phyloP scores from a whole-genome alignment of 2,113 vertebrate species.

The Takifugu flavidus region DNA sequence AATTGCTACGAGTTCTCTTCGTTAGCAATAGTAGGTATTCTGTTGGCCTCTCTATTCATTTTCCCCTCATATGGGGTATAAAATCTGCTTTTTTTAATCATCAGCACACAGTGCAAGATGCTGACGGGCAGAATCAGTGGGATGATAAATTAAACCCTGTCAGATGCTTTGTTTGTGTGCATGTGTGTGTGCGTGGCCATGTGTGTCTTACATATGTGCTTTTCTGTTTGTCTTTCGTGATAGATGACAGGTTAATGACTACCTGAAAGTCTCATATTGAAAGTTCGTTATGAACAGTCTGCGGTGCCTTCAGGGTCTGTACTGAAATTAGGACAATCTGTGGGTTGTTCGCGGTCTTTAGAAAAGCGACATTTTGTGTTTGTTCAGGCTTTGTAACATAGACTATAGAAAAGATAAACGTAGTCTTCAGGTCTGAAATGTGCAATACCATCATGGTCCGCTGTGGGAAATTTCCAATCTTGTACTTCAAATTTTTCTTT shows the following conservation, averaged over 20 bases:
- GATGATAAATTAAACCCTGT: constrained; percentile 4
- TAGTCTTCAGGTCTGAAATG: too few relatives aligned
- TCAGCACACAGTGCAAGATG: constrained; percentile 15
- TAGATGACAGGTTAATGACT: constrained; percentile 32
- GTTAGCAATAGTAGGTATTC: background rate
- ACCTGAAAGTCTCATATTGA: constrained; percentile 36
- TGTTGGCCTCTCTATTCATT: background rate
- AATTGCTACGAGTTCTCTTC: background rate
- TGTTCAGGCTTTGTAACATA: too few relatives aligned
- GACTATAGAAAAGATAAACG: too few relatives aligned
- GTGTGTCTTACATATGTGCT: too few relatives aligned
- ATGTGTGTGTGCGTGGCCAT: background rate
- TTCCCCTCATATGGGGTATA: background rate
- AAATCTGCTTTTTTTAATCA: constrained; percentile 10
- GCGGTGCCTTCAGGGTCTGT: background rate
- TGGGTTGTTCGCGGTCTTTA: background rate
- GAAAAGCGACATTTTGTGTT: too few relatives aligned
- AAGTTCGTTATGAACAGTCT: background rate
- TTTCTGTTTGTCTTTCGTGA: constrained; percentile 2
- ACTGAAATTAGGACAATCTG: background rate
- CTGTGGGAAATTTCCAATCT: too few relatives aligned
- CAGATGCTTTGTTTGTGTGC: constrained; percentile 15
- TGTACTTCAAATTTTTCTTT: too few relatives aligned
- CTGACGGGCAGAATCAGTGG: background rate
- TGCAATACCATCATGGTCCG: too few relatives aligned